Base-by-base conservation (phyloP, 2,113 vertebrate species). In the Carassius carassius region DNA sequence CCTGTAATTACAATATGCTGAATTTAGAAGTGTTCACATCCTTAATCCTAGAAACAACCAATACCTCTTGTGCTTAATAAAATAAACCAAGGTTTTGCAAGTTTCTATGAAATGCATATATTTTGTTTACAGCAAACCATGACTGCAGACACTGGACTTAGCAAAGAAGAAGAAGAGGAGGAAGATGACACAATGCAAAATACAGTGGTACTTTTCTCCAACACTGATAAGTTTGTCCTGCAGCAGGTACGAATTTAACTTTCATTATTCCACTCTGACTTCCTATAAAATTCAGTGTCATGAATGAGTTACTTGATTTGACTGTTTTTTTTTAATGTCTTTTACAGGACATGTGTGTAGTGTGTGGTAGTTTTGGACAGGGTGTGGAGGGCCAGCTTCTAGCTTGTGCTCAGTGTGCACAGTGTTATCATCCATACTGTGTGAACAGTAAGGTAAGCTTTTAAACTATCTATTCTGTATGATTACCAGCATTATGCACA, bases 171-270 rank as follows among this genome's bases (percentile, higher is more conserved):
- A 0, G 97, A 96, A 0, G 98, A 99, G 0, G 97, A 99, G 0
- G 97, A 99, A 0, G 98, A 99, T 0, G 98, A 99, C 90, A 97
- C 97, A 44, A 99, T 99, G 98, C 98, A 99, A 89, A 99, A 99
- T 92, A 99, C 98, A 0, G 98, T 99, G 3, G 98, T 99, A 90
- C 97, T 99, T 87, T 99, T 99, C 92, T 99, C 98, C 91, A 99
- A 97, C 94, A 98, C 97, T 0, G 98, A 99, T 94, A 99, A 99
- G 92, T 99, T 99, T 81, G 97, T 99, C 88, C 93, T 99, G 84
- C 97, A 98, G 92, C 98, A 99, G 97, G 98, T 99, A 94, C 82
- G 63, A 75, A 41, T 62, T 19, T n/a, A 37, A 37, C 32, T 41
- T 70, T 3, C 1, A 9, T 4, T 21, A 6, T 47, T 35, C 47